These are phyloP conservation scores for Nemurella pictetii DNA, from an alignment of 2,888 invertebrate species.

Conservation along the genomic window DNA sequence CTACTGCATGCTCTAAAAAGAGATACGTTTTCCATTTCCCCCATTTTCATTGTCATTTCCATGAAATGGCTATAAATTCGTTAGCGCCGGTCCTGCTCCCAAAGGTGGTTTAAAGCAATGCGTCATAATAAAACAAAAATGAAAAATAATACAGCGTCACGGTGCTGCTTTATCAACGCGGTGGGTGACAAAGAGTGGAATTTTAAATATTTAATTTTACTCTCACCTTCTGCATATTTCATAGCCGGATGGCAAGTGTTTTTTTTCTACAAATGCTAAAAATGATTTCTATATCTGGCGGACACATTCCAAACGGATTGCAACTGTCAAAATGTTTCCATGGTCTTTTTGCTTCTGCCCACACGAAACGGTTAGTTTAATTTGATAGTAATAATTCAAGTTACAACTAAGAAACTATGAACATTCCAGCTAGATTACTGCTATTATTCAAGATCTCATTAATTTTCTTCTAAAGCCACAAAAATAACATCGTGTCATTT, in stretches of 20 bases:
- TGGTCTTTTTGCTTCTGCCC: too few species aligned
- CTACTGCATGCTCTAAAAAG: not conserved
- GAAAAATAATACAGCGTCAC: not conserved
- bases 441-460: too few species aligned
- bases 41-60: not conserved
- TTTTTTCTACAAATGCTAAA: too few species aligned
- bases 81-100: not conserved
- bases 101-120: not conserved
- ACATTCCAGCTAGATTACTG: too few species aligned
- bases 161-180: not conserved
- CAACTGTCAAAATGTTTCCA: too few species aligned
- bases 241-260: not conserved
- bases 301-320: too few species aligned
- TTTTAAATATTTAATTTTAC: not conserved
- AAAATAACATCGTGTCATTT: too few species aligned
- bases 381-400: too few species aligned
- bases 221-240: not conserved
- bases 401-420: too few species aligned
- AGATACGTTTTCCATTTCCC: not conserved
- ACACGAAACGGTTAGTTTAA: too few species aligned
- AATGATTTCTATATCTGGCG: too few species aligned
- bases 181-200: not conserved
- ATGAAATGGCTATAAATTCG: not conserved
- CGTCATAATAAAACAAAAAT: not conserved
- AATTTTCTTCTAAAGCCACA: too few species aligned